These are phyloP conservation scores for Enteromius radiatus DNA, from an alignment of 2,797 vertebrate species.

Conservation along the genomic window DNA sequence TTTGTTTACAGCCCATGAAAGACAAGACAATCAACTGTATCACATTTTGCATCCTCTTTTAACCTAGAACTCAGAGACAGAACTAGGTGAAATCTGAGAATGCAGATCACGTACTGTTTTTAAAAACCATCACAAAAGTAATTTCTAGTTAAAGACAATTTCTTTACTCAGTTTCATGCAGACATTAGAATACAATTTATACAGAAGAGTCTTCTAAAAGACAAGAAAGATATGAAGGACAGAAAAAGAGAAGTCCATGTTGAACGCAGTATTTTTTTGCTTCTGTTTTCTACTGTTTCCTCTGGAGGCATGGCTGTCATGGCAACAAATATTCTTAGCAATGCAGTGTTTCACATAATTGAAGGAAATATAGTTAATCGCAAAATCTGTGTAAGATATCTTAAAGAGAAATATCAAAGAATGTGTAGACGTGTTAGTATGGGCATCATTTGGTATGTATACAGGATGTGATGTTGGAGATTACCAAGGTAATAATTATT, in stretches of 20 bases:
- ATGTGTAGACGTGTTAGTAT: background rate
- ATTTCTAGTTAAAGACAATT: background rate
- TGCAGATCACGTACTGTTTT: background rate
- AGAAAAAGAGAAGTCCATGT: conserved; percentile 18
- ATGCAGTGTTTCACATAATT: conserved; percentile 62
- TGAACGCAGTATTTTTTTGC: background rate
- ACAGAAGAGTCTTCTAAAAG: background rate
- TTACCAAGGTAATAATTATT: background rate
- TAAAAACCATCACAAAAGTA: background rate
- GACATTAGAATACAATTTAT: background rate
- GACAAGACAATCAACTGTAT: too few species aligned
- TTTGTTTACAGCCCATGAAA: background rate
- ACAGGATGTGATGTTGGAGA: background rate
- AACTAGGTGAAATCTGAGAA: background rate
- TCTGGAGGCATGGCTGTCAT: conserved; percentile 65
- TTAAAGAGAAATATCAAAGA: background rate
- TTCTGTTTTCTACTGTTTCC: conserved; percentile 29
- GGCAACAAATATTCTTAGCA: conserved; percentile 67
- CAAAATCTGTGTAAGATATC: conserved; percentile 36
- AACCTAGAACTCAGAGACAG: background rate
- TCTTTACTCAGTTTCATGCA: background rate
- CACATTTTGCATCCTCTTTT: background rate
- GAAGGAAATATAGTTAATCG: conserved; percentile 59
- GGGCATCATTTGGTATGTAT: background rate
- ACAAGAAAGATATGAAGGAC: background rate